These are phyloP conservation scores for Penaeus vannamei DNA, from an alignment of 1,140 invertebrate genomes.

Conservation along the genomic window DNA sequence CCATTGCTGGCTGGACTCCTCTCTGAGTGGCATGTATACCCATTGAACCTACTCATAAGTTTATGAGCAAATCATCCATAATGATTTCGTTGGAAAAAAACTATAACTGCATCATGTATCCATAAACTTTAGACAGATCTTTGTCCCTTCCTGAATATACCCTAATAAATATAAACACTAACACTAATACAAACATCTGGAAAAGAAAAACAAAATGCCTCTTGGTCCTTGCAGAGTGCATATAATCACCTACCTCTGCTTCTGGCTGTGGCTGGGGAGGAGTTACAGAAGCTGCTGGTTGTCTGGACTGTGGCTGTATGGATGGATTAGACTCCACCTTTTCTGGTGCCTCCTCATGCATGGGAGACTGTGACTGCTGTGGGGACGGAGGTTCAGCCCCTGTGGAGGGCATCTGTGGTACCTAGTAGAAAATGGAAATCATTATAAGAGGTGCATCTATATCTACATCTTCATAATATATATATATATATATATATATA, in stretches of 20 bases:
- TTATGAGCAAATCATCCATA: too few species aligned
- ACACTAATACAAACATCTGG: not conserved
- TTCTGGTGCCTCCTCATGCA: slow-evolving; percentile 67
- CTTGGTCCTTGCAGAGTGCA: too few species aligned
- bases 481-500: too few species aligned
- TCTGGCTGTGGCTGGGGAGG: slow-evolving; percentile 33
- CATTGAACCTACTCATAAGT: too few species aligned
- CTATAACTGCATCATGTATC: too few species aligned
- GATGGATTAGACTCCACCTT: slow-evolving; percentile 26
- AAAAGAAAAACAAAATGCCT: not conserved
- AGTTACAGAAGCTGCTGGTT: slow-evolving; percentile 8
- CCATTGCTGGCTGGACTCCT: too few species aligned
- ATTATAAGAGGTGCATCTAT: not conserved
- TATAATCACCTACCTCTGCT: not conserved
- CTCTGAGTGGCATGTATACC: too few species aligned
- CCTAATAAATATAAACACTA: too few species aligned
- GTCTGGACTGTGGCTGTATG: slow-evolving; percentile 24
- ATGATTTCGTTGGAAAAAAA: too few species aligned
- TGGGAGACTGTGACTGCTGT: slow-evolving; percentile 67
- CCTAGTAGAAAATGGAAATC: slow-evolving; percentile 14
- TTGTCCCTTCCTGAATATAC: too few species aligned
- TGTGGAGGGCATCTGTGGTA: slow-evolving; percentile 45
- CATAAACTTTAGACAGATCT: too few species aligned
- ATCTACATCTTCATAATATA: not conserved
- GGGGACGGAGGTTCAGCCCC: slow-evolving; percentile 67